Percentiles rank a stretch among this genome's conserved stretches.
Conservation (phyloP, 1,140 invertebrate species). For the Paracyclopina nana region DNA sequence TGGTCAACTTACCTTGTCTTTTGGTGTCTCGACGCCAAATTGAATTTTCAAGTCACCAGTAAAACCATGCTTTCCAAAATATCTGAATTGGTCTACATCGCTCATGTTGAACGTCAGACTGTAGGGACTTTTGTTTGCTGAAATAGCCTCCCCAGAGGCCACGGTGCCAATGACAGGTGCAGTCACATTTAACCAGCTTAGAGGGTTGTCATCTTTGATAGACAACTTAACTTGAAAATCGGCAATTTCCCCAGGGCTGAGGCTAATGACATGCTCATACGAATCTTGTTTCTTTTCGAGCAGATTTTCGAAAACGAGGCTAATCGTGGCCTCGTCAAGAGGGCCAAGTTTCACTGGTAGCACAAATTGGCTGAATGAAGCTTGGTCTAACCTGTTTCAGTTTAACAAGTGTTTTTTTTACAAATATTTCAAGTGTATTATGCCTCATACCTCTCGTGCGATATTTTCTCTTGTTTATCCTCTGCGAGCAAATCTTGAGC, state of each 20-base stretch:
- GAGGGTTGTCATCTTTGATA: slow-evolving; percentile 3
- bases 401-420: too few relatives aligned
- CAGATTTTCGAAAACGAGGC: slow-evolving; percentile 7
- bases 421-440: too few relatives aligned
- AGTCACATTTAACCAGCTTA: neutral
- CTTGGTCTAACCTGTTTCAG: too few relatives aligned
- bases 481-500: too few relatives aligned
- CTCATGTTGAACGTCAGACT: slow-evolving; percentile 7
- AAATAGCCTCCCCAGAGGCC: neutral
- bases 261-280: neutral
- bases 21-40: neutral
- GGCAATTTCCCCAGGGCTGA: slow-evolving; percentile 5
- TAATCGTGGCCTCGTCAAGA: slow-evolving; percentile 1
- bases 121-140: neutral
- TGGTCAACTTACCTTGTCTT: neutral
- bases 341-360: slow-evolving; percentile 3
- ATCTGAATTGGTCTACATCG: neutral
- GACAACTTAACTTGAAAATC: slow-evolving; percentile 3
- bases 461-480: too few relatives aligned
- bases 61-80: slow-evolving; percentile 8
- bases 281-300: neutral
- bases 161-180: slow-evolving; percentile 9
- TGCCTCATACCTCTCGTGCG: neutral
- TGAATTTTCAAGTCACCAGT: slow-evolving; percentile 8
- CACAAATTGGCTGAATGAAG: slow-evolving; percentile 4